phyloP scores from a whole-genome alignment of 2,888 invertebrate genomes.

The Omphaloscelis lunosa region DNA sequence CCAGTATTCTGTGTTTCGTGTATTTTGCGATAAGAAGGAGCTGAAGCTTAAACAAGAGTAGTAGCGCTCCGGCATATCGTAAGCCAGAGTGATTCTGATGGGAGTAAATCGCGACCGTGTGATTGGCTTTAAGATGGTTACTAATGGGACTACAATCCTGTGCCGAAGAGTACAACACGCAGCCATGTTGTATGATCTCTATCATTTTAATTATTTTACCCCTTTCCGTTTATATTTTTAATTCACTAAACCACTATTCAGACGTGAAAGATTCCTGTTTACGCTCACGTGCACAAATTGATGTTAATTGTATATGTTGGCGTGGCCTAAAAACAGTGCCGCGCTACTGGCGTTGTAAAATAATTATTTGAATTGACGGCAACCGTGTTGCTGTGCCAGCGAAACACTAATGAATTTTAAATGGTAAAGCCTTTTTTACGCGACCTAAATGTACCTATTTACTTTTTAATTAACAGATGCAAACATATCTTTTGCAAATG shows the following conservation, averaged over 20 bases:
- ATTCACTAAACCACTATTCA: neutral
- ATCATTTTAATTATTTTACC: neutral
- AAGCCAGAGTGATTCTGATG: neutral
- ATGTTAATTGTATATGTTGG: constrained; percentile 11
- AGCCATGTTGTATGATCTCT: constrained; percentile 29
- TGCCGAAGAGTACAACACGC: constrained; percentile 31
- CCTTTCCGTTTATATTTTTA: neutral
- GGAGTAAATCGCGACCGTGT: neutral
- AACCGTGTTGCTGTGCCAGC: constrained; percentile 11
- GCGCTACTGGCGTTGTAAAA: constrained; percentile 15
- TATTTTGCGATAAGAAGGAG: constrained; percentile 1
- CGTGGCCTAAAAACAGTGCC: constrained; percentile 9
- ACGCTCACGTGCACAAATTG: constrained; percentile 12
- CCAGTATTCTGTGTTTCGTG: constrained; percentile 2
- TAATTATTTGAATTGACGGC: constrained; percentile 25
- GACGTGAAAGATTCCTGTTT: neutral
- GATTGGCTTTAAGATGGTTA: neutral
- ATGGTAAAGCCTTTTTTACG: constrained; percentile 20
- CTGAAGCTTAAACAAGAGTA: constrained; percentile 3
- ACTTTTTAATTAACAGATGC: constrained; percentile 3
- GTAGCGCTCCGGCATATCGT: neutral
- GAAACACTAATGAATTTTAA: constrained; percentile 33
- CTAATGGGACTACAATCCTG: neutral
- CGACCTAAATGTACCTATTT: constrained; percentile 7
- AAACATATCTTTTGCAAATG: constrained; percentile 9